Conservation (phyloP, 64 coral and sea anemone genomes). For the Exaiptasia diaphana region DNA sequence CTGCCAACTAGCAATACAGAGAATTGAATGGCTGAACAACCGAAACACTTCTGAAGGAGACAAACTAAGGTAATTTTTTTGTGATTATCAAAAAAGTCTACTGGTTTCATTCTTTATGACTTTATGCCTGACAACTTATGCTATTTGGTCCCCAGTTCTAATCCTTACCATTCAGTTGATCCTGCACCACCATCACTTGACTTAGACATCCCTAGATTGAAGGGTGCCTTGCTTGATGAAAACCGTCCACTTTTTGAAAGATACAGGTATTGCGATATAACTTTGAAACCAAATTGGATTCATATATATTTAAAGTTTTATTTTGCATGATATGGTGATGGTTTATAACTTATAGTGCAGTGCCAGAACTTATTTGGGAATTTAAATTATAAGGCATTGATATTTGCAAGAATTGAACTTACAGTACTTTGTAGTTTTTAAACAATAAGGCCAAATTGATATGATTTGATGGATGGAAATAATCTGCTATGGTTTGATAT, state of each 20-base stretch:
- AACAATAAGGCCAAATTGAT: too few relatives aligned
- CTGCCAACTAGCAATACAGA: slow-evolving; percentile 80
- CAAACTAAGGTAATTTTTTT: slow-evolving; percentile 57
- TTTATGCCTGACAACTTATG: not conserved
- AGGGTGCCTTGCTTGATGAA: slow-evolving; percentile 67
- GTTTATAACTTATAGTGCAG: too few relatives aligned
- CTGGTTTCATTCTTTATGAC: not conserved
- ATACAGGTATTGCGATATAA: slow-evolving; percentile 74
- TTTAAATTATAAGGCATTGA: too few relatives aligned
- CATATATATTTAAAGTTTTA: not conserved
- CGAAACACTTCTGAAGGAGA: slow-evolving; percentile 38
- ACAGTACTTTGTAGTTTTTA: too few relatives aligned
- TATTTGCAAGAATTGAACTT: not conserved
- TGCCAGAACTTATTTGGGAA: too few relatives aligned
- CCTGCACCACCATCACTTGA: slow-evolving; percentile 77
- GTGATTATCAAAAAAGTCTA: not conserved
- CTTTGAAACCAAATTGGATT: not conserved
- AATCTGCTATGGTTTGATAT: too few relatives aligned
- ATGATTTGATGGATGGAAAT: too few relatives aligned
- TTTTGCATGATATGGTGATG: too few relatives aligned
- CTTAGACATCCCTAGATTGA: slow-evolving; percentile 42
- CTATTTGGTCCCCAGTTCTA: slow-evolving; percentile 40
- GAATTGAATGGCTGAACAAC: slow-evolving; percentile 90
- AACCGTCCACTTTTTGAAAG: slow-evolving; percentile 79
- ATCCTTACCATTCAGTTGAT: slow-evolving; percentile 93